A percentile compares a stretch with the other conserved stretches of the same genome.
These are phyloP conservation scores for Rotaria magnacalcarata DNA, from an alignment of 2,888 invertebrate genomes.

Conservation along the genomic window DNA sequence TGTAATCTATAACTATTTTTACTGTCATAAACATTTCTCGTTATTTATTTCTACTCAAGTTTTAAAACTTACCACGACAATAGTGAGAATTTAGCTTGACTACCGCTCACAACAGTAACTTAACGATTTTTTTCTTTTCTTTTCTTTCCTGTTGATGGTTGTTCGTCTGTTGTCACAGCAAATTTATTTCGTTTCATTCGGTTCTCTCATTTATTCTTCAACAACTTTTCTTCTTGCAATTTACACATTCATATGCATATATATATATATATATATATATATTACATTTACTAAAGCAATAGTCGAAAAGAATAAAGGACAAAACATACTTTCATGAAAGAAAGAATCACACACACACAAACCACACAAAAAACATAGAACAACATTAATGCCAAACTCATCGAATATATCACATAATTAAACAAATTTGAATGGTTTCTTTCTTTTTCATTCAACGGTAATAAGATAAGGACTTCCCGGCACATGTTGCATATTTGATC, in stretches of 20 bases:
- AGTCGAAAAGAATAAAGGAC: neutral
- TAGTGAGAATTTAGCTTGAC: neutral
- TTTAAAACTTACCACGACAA: neutral
- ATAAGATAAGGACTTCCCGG: conserved; percentile 28
- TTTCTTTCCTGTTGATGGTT: neutral
- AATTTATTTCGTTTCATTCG: neutral
- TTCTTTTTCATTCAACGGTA: neutral
- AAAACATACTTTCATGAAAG: neutral
- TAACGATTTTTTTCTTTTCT: neutral
- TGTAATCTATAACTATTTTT: no score
- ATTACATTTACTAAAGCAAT: neutral
- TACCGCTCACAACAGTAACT: neutral
- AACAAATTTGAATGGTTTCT: neutral
- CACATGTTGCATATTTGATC: neutral
- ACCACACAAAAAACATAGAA: neutral
- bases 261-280: neutral
- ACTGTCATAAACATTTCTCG: no score
- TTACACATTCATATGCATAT: neutral
- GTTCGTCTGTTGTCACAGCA: conserved; percentile 3
- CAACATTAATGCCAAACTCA: neutral
- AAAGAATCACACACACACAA: neutral
- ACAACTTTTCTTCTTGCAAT: neutral
- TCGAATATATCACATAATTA: neutral
- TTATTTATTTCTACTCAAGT: neutral
- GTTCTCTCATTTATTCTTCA: neutral